phyloP scores from a whole-genome alignment of 1,140 invertebrate species.

The Leptinotarsa lineolata region DNA sequence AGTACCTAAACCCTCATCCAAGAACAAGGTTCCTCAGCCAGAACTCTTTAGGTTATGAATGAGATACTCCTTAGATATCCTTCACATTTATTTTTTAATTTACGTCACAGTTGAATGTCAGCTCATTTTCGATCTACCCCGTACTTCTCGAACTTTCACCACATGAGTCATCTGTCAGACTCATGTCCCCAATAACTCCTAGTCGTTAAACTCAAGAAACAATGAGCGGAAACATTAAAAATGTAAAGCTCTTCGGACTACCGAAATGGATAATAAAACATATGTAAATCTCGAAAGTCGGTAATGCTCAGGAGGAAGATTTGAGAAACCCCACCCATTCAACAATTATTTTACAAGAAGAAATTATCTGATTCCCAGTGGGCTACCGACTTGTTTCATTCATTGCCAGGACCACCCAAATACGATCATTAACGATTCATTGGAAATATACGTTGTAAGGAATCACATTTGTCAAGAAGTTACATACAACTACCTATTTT shows the following conservation, averaged over 20 bases:
- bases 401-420: background rate
- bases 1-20: too few species aligned
- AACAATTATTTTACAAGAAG: background rate
- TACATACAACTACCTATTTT: too few species aligned
- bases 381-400: background rate
- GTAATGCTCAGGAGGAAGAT: background rate
- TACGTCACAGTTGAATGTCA: too few species aligned
- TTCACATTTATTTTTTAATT: too few species aligned
- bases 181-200: background rate
- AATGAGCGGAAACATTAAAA: slow-evolving; percentile 8
- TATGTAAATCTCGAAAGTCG: background rate
- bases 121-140: background rate
- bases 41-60: too few species aligned
- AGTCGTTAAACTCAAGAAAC: background rate
- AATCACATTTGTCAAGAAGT: too few species aligned
- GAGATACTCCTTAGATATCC: too few species aligned
- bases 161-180: background rate
- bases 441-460: background rate
- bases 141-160: background rate
- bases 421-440: background rate
- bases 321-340: background rate
- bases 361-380: background rate
- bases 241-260: slow-evolving; percentile 4
- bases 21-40: too few species aligned
- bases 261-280: background rate